Conservation (phyloP, 2,888 invertebrate species). For the Oscheius onirici region DNA sequence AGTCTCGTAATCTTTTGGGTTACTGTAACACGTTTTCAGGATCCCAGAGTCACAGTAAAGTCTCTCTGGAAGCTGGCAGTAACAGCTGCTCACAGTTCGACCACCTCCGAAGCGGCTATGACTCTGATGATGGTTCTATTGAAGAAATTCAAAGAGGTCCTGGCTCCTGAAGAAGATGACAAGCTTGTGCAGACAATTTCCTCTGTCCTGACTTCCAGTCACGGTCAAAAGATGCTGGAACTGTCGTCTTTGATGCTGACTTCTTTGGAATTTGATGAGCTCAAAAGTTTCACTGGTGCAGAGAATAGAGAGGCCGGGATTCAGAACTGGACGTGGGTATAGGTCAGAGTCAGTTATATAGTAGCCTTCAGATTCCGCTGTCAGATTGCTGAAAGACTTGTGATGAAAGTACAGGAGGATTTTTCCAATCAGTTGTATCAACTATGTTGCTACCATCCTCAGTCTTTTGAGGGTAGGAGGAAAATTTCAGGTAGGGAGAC, state of each 20-base stretch:
- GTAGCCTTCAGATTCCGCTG: conserved; percentile 28
- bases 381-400: conserved; percentile 15
- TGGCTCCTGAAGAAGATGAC: conserved; percentile 7
- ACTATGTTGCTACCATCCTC: conserved; percentile 23
- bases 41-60: conserved; percentile 13
- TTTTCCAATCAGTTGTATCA: conserved; percentile 10
- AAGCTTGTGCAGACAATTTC: conserved; percentile 5
- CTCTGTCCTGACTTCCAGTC: not conserved
- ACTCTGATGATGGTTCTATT: conserved; percentile 11
- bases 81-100: not conserved
- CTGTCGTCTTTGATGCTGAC: conserved; percentile 2
- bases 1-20: not conserved
- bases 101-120: not conserved
- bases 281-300: not conserved
- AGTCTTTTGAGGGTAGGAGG: not conserved
- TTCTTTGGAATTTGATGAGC: conserved; percentile 17
- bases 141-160: conserved; percentile 3
- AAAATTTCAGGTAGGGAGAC: not conserved
- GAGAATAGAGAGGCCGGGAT: conserved; percentile 14
- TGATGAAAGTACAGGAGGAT: not conserved
- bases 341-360: not conserved
- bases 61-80: conserved; percentile 17
- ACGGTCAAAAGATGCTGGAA: not conserved
- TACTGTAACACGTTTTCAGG: conserved; percentile 16
- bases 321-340: conserved; percentile 17